Evolutionary conservation across 2,888 invertebrate species (phyloP), one percentile per base, ranked within the genome.

Genomic region (Drosophila helvetica): DNA sequence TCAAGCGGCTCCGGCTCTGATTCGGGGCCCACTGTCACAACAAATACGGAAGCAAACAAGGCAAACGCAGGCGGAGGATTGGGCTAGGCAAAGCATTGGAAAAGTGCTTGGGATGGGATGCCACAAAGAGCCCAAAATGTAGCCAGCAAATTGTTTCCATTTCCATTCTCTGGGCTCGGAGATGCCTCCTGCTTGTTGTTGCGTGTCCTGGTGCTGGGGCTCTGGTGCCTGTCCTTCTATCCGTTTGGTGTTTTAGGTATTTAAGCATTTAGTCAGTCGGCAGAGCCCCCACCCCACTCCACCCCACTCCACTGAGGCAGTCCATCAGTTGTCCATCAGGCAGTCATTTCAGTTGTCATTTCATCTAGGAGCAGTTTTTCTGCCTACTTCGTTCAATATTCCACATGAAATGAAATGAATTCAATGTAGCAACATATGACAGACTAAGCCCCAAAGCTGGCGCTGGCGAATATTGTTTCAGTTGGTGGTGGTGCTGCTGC

Each of bases 61-160:
- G 15, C 18, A 22, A 33, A 43, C 27, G 25, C 10, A 9, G 56
- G 56, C 48, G 43, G 51, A 48, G 52, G 30, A 45, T 30, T 25
- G 59, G 25, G 19, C 19, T n/a, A 18, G 50, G 42, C 56, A 33
- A 4, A 12, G 33, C 33, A 33, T 15, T 60, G 61, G 33, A 52
- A 64, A 43, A 56, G 56, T 43, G n/a, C n/a, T n/a, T n/a, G n/a
- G 22, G 22, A 22, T 22, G 22, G 50, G 61, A 22, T 54, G 47
- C 60, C 51, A 67, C 62, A 55, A 63, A 65, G 63, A 68, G 50
- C 51, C 72, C 51, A 52, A 75, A 75, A 59, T 64, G 65, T 57
- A 64, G 74, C 69, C 82, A 79, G 79, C 79, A 87, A 86, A 86
- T 86, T 87, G 85, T 80, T 85, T n/a, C n/a, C n/a, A n/a, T n/a